Percentiles rank a stretch among this genome's conserved stretches.
These are phyloP conservation scores for Drepana arcuata DNA, from an alignment of 1,140 invertebrate genomes.

Conservation along the genomic window DNA sequence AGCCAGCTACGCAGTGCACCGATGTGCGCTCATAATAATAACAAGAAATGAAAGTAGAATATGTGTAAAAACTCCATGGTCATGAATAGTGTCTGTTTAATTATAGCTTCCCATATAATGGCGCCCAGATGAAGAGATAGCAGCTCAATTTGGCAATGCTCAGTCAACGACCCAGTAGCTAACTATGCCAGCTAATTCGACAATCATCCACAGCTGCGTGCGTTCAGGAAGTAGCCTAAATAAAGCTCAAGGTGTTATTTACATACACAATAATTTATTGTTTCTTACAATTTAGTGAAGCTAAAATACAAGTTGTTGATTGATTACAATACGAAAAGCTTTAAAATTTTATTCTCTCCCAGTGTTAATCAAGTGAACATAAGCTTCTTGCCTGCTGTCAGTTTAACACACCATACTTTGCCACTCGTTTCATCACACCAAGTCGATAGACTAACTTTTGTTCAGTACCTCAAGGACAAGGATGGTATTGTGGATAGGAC, in stretches of 20 bases:
- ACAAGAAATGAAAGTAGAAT: too few species aligned
- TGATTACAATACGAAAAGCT: constrained; percentile 68
- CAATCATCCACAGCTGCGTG: constrained; percentile 22
- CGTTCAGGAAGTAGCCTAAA: constrained; percentile 49
- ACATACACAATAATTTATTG: constrained; percentile 73
- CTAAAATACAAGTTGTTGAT: constrained; percentile 66
- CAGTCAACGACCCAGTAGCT: constrained; percentile 12
- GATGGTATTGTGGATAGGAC: constrained; percentile 44
- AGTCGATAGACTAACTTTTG: constrained; percentile 21
- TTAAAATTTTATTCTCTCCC: constrained; percentile 52
- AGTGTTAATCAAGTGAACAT: constrained; percentile 57
- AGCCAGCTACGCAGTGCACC: too few species aligned
- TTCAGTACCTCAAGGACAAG: constrained; percentile 26
- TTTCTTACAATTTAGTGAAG: constrained; percentile 72
- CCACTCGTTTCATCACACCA: constrained; percentile 49
- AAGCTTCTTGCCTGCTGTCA: constrained; percentile 52
- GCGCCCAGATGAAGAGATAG: too few species aligned
- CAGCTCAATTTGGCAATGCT: constrained; percentile 14
- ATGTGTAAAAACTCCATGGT: too few species aligned
- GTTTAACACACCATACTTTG: constrained; percentile 55
- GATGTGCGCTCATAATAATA: too few species aligned
- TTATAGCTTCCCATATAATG: too few species aligned
- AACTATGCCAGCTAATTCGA: constrained; percentile 16
- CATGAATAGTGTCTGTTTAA: too few species aligned
- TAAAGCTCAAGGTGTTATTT: constrained; percentile 66